These are phyloP conservation scores for Diplosoma virens DNA, from an alignment of 23 tunicate genomes.

Conservation along the genomic window DNA sequence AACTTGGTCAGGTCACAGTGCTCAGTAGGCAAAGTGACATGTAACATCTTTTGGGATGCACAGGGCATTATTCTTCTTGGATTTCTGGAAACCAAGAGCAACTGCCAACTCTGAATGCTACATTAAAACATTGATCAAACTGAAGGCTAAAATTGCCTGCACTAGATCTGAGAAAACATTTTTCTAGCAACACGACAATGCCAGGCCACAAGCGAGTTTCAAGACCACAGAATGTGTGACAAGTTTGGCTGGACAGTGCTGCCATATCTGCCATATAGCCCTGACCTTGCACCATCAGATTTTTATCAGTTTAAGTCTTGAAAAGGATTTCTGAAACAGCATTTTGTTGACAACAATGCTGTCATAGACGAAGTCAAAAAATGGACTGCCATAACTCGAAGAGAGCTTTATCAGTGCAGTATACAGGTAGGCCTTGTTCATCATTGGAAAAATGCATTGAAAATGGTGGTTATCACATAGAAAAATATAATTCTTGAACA, in stretches of 20 bases:
- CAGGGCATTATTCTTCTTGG: constrained; percentile 8
- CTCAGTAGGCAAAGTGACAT: constrained; percentile 7
- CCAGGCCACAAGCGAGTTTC: constrained; percentile 7
- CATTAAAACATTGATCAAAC: constrained; percentile 8
- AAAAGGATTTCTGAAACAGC: constrained; percentile 1
- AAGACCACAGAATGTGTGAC: constrained; percentile 4
- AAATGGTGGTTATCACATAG: background rate
- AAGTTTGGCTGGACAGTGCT: constrained; percentile 14
- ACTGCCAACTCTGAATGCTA: background rate
- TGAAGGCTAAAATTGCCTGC: background rate
- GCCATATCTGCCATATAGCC: background rate
- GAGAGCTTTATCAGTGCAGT: background rate
- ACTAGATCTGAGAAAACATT: background rate
- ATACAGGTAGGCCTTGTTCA: constrained; percentile 5
- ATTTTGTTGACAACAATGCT: constrained; percentile 15
- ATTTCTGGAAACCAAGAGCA: background rate
- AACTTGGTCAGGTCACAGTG: background rate
- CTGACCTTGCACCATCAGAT: constrained; percentile 11
- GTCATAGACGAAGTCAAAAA: constrained; percentile 5
- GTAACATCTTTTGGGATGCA: background rate
- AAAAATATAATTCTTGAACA: constrained; percentile 15
- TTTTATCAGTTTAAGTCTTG: background rate
- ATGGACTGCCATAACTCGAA: constrained; percentile 3
- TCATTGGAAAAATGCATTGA: constrained; percentile 9
- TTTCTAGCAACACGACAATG: constrained; percentile 2